Percentiles rank a stretch among this genome's conserved stretches.
Evolutionary conservation across 1,140 invertebrate genomes (phyloP).

Genomic region (Drosophila simulans): DNA sequence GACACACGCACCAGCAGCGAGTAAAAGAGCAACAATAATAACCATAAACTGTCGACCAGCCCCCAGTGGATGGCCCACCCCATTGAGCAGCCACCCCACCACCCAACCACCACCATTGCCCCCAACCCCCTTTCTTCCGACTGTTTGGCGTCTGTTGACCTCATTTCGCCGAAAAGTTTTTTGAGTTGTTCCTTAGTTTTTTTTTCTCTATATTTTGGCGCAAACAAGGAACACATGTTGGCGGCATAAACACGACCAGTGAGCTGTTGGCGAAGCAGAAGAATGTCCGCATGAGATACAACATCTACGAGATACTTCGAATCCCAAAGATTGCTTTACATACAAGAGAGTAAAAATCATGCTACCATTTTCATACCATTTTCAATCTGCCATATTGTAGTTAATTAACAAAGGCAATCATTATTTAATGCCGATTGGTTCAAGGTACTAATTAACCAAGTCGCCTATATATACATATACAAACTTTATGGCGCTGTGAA

Average conservation of each 20-base stretch:
- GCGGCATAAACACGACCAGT: background rate
- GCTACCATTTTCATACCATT: background rate
- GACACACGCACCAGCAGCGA: conserved; percentile 22
- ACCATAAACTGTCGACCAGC: conserved; percentile 55
- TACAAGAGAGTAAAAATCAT: background rate
- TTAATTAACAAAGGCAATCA: background rate
- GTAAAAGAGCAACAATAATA: conserved; percentile 56
- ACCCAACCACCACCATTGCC: background rate
- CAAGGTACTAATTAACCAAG: background rate
- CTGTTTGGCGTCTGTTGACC: conserved; percentile 81
- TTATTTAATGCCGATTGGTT: background rate
- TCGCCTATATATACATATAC: background rate
- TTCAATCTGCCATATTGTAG: background rate
- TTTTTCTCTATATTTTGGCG: conserved; percentile 49
- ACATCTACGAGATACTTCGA: background rate
- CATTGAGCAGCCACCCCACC: background rate
- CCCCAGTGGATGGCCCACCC: conserved; percentile 16
- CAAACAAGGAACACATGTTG: conserved; percentile 49
- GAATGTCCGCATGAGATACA: conserved; percentile 10
- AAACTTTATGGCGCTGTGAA: background rate
- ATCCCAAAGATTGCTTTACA: background rate
- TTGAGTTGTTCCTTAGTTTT: conserved; percentile 6
- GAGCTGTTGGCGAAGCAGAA: background rate
- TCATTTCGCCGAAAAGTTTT: conserved; percentile 65
- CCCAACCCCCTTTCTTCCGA: conserved; percentile 24